Conservation (phyloP, 2,888 invertebrate genomes). For the Dolichomitus sp. region DNA sequence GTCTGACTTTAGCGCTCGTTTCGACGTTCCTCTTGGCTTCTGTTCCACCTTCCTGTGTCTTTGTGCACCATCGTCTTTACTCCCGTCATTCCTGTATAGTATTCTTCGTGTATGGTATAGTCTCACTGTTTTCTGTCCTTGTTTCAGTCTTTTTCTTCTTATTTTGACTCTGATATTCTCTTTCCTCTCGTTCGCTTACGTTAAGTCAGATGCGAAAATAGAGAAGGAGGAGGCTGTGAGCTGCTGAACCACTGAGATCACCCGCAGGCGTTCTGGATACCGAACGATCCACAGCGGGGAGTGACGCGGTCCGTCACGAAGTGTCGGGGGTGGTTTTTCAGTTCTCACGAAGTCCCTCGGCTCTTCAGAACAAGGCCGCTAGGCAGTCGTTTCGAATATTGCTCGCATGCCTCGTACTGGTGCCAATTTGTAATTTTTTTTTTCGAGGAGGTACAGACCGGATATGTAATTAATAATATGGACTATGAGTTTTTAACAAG, state of each 20-base stretch:
- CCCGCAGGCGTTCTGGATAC: constrained; percentile 57
- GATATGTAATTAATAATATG: too few species aligned
- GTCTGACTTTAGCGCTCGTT: constrained; percentile 24
- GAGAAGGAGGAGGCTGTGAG: constrained; percentile 15
- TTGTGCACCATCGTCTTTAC: constrained; percentile 10
- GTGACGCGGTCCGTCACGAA: constrained; percentile 59
- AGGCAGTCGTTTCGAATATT: constrained; percentile 8
- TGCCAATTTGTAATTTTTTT: background rate
- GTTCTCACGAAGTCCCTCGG: constrained; percentile 41
- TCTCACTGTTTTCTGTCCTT: constrained; percentile 43
- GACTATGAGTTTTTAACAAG: too few species aligned
- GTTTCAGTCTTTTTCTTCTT: constrained; percentile 29
- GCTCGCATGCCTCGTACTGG: constrained; percentile 33
- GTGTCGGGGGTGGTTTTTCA: constrained; percentile 68
- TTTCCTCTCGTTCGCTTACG: constrained; percentile 29
- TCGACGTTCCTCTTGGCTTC: constrained; percentile 20
- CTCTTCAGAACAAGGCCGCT: background rate
- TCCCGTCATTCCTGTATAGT: constrained; percentile 46
- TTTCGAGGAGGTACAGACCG: background rate
- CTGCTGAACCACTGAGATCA: constrained; percentile 30
- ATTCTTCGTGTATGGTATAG: constrained; percentile 38
- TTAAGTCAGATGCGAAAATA: constrained; percentile 22
- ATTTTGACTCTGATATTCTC: constrained; percentile 9
- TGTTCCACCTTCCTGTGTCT: constrained; percentile 18
- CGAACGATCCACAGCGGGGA: constrained; percentile 58